Conservation (phyloP, 2,113 vertebrate genomes). For the Oreochromis tanganicae region DNA sequence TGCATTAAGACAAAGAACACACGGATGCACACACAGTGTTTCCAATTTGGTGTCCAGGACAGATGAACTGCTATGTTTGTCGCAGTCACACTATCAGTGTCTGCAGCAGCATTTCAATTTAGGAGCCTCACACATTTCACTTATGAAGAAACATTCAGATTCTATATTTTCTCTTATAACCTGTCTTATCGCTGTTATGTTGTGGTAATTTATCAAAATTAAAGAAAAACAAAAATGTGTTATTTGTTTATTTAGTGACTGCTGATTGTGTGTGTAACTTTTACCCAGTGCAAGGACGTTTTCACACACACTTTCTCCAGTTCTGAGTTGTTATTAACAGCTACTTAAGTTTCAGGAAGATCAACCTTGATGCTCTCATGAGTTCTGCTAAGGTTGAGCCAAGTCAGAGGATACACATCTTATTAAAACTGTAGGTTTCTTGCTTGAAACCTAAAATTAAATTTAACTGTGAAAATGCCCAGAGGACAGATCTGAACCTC, state of each 20-base stretch:
- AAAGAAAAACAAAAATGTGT: not conserved
- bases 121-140: slow-evolving; percentile 13
- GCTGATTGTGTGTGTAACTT: not conserved
- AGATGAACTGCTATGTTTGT: not conserved
- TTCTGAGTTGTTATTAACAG: not conserved
- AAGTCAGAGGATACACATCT: not conserved
- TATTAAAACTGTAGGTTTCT: not conserved
- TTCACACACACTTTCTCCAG: not conserved
- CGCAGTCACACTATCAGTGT: not conserved
- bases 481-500: not conserved
- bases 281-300: not conserved
- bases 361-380: not conserved
- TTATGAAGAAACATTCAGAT: slow-evolving; percentile 15
- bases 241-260: not conserved
- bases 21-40: not conserved
- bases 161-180: not conserved
- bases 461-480: not conserved
- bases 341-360: not conserved
- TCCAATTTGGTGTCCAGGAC: not conserved
- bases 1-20: not conserved
- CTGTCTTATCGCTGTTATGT: not conserved
- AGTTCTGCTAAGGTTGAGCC: not conserved
- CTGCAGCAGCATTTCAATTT: slow-evolving; percentile 7
- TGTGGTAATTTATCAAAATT: not conserved
- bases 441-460: not conserved